Conservation (phyloP, 2,113 vertebrate genomes). For the Bujurquina vittata region DNA sequence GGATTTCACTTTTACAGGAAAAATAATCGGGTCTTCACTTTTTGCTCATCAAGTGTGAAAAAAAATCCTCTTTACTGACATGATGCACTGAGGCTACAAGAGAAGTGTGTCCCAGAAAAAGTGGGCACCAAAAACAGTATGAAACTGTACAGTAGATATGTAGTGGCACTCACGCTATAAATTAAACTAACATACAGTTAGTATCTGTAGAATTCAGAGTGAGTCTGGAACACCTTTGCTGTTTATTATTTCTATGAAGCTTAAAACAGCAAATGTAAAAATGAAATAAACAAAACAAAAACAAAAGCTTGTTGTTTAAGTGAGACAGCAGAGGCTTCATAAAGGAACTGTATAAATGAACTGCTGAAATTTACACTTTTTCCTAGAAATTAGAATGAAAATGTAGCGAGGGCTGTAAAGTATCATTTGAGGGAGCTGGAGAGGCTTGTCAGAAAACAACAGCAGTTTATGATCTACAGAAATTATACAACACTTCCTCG, state of each 20-base stretch:
- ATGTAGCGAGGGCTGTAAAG: neutral
- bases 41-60: no score
- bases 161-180: neutral
- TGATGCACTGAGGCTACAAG: no score
- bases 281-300: neutral
- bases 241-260: accelerated
- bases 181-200: neutral
- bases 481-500: neutral
- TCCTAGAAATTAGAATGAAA: neutral
- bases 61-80: no score
- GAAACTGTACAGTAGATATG: neutral
- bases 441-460: neutral
- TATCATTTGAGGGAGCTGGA: neutral
- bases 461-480: neutral
- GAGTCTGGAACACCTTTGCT: no score
- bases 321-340: neutral
- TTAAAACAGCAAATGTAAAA: neutral
- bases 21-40: no score
- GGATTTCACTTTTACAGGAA: no score
- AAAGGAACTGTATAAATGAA: neutral
- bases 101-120: no score
- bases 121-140: neutral
- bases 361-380: neutral
- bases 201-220: no score
- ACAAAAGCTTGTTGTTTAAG: neutral